Conservation (phyloP, 2,888 invertebrate species). For the Mamestra brassicae region DNA sequence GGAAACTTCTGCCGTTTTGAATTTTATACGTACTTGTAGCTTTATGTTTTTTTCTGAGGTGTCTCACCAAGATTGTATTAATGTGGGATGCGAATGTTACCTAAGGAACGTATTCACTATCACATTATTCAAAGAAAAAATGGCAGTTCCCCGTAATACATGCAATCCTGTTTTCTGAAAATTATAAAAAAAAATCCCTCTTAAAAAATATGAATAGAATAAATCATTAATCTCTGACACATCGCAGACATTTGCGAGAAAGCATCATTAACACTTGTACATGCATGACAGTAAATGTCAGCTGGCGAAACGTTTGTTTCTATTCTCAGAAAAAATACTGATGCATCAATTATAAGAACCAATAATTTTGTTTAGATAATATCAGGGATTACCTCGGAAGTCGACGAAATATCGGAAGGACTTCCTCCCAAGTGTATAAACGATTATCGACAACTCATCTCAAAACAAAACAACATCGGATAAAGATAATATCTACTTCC, state of each 20-base stretch:
- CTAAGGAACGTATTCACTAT: no score
- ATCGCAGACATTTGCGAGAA: slow-evolving; percentile 20
- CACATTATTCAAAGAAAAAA: not conserved
- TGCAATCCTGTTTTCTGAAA: not conserved
- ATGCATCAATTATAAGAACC: slow-evolving; percentile 29
- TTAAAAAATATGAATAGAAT: not conserved
- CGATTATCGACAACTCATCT: slow-evolving; percentile 39
- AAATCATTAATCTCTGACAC: slow-evolving; percentile 20
- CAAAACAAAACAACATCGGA: slow-evolving; percentile 45
- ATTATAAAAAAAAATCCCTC: not conserved
- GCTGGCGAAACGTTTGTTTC: slow-evolving; percentile 10
- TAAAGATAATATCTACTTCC: slow-evolving; percentile 45
- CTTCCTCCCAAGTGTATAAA: slow-evolving; percentile 52
- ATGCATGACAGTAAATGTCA: slow-evolving; percentile 4
- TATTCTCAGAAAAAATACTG: slow-evolving; percentile 25
- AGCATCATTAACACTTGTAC: slow-evolving; percentile 2
- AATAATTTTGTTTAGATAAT: slow-evolving; percentile 22
- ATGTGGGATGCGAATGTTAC: no score
- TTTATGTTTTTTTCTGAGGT: not conserved
- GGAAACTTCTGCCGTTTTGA: no score
- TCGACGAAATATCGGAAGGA: slow-evolving; percentile 44
- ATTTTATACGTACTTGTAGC: no score
- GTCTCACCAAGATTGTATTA: not conserved
- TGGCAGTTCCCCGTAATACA: not conserved
- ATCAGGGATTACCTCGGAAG: slow-evolving; percentile 23